Base-by-base conservation (phyloP, 2,797 vertebrate species). In the Pangasius macronema region DNA sequence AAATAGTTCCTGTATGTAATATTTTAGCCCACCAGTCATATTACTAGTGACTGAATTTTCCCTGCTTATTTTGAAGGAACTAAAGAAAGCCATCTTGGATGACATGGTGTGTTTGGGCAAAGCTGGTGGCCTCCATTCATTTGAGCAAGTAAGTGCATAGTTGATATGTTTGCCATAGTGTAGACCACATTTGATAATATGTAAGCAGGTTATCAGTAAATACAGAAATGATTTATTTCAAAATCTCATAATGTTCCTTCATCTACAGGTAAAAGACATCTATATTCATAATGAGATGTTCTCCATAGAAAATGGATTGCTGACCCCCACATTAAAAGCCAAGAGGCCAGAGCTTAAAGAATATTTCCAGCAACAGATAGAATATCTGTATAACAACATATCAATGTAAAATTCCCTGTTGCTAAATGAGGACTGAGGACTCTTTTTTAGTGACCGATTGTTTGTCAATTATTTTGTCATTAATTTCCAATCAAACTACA, bases 311-410 rank as follows among this genome's bases (percentile, higher is more conserved):
- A 99, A 99, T 6, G 97, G 97, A 92, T 96, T 99, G 93, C 94
- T 99, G 95, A 99, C 98, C 0, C 98, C 98, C 0, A 99, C 98
- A 0, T 92, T 99, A 90, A 99, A 99, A 94, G 97, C 98, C 76
- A 99, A 97, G 93, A 96, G 98, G 91, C 96, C 97, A 0, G 97
- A 99, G 94, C 95, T 99, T 89, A 97, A 96, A 95, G 97, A 98
- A 92, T 98, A 96, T 95, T 99, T 99, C 95, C 99, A 97, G 94
- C 95, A 91, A 86, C 96, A 97, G 93, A 98, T 99, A 72, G 97
- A 99, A 80, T 94, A 97, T 82, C 97, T 99, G 92, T 99, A 99
- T 93, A 96, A 95, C 91, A 95, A 95, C 91, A 97, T 96, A 93
- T 96, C 96, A 94, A 96, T 99, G 95, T 98, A 96, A 97, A 92